These are phyloP conservation scores for Ochlodes sylvanus DNA, from an alignment of 2,888 invertebrate species.

Conservation along the genomic window DNA sequence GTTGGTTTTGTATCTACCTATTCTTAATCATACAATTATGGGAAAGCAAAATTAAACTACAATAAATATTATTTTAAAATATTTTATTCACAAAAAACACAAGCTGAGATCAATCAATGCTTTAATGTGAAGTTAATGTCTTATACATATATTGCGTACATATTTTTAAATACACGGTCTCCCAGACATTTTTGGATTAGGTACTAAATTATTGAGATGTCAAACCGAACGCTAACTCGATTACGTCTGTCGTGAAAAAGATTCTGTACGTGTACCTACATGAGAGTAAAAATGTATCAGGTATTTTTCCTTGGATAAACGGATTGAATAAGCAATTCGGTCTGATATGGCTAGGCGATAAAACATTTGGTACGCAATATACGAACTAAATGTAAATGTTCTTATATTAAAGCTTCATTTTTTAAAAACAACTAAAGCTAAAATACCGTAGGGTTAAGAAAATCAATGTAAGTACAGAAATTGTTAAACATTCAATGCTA, in stretches of 20 bases:
- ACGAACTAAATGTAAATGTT: neutral
- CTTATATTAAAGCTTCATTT: slow-evolving; percentile 25
- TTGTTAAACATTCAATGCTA: neutral
- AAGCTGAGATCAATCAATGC: slow-evolving; percentile 40
- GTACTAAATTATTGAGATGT: no score
- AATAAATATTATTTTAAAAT: slow-evolving; percentile 39
- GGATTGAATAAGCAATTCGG: no score
- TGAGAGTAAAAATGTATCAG: no score
- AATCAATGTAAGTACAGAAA: neutral
- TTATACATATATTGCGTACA: slow-evolving; percentile 1
- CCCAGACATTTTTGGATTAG: no score
- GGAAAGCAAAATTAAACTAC: slow-evolving; percentile 30
- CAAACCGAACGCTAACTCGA: no score
- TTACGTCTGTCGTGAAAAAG: no score
- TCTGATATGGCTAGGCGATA: no score
- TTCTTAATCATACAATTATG: neutral
- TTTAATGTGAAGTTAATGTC: neutral
- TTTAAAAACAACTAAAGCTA: slow-evolving; percentile 16
- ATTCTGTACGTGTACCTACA: no score
- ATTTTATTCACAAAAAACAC: slow-evolving; percentile 45
- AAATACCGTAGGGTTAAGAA: neutral
- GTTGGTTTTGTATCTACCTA: no score
- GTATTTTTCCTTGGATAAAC: no score
- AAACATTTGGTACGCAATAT: slow-evolving; percentile 28
- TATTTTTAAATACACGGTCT: neutral